Evolutionary conservation across 2,113 vertebrate genomes (phyloP), one percentile per base, ranked within the genome.

Genomic region (Dissostichus mawsoni): DNA sequence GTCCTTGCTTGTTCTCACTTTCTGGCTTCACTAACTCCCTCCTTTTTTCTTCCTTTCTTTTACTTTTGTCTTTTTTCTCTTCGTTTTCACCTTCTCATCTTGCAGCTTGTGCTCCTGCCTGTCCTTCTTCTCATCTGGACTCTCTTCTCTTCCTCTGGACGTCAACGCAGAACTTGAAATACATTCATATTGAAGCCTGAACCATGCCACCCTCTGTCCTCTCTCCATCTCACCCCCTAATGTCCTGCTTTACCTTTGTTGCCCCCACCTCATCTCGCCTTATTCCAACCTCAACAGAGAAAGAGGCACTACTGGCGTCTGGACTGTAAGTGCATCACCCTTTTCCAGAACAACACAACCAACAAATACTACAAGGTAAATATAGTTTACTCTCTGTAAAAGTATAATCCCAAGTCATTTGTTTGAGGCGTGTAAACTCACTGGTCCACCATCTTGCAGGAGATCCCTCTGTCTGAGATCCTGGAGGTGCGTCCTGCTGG

Each of bases 331-430:
- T 98, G 97, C 87, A 94, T 97, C 90, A 97, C 96, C 23, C 95
- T 98, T 9, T 97, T 97, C 93, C 97, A 98, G 91, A 97, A 97
- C 83, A 95, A 97, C 93, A 97, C 95, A 47, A 94, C 96, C 89
- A 98, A 95, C 91, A 96, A 97, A 91, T 98, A 97, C 92, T 97
- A 98, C 90, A 97, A 97, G 96, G 97, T 96, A 91, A 70, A 67
- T 52, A 23, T 2, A 20, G n/a, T 25, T 50, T 23, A 41, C 3
- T 41, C 12, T 6, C 20, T 48, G 0, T 29, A 16, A 36, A 51
- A 8, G 3, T 45, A 41, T n/a, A 8, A 33, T 69, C 41, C 5
- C 16, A 44, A 17, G n/a, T 59, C 10, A 20, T 62, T 14, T 14
- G 25, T 59, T 41, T 56, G 4, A 58, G 25, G 10, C 50, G 13